Percentiles rank a stretch among this genome's conserved stretches.
Conservation (phyloP, 1,140 invertebrate genomes). For the Aporrectodea caliginosa region DNA sequence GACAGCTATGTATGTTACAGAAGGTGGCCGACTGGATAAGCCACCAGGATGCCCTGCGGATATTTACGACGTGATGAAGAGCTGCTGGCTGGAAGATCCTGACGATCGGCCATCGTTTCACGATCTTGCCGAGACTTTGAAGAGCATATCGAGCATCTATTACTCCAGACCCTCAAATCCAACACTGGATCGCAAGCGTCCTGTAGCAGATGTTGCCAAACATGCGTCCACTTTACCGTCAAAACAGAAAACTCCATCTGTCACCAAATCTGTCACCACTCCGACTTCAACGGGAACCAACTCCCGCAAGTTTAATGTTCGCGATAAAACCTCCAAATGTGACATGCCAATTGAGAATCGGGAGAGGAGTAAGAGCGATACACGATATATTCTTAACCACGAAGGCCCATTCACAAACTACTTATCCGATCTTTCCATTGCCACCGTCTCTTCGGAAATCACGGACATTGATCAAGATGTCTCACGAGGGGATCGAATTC, state of each 20-base stretch:
- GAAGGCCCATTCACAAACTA: neutral
- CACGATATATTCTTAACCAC: neutral
- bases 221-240: neutral
- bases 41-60: slow-evolving; percentile 22
- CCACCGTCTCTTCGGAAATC: neutral
- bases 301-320: neutral
- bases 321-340: neutral
- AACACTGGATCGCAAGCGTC: neutral
- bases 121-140: neutral
- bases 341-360: neutral
- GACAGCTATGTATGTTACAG: slow-evolving; percentile 30
- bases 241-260: neutral
- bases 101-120: slow-evolving; percentile 24
- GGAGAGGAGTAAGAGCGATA: neutral
- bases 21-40: slow-evolving; percentile 25
- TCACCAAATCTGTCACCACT: neutral
- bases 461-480: neutral
- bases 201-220: neutral
- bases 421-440: neutral
- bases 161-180: neutral
- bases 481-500: neutral
- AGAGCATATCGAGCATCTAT: neutral
- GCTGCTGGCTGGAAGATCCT: slow-evolving; percentile 19
- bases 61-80: slow-evolving; percentile 24
- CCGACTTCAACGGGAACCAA: neutral